Base-by-base conservation (phyloP, 1,140 invertebrate genomes). In the Rhyacophila brunnea region DNA sequence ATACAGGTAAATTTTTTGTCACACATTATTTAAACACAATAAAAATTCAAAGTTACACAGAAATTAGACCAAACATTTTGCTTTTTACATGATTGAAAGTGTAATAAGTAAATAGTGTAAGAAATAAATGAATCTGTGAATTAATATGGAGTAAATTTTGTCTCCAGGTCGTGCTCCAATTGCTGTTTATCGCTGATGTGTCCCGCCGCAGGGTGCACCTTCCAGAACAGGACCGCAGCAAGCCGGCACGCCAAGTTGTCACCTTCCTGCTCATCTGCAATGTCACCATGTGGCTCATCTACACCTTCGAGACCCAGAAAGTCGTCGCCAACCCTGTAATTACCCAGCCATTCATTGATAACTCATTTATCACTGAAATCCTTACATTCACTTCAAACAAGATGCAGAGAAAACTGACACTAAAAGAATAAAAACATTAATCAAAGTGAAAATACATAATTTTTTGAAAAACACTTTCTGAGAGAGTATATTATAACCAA, bases 221-320 rank as follows among this genome's bases (percentile, higher is more conserved):
- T 32, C 90, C 90, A 0, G 91, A 94, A 74, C 93, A 96, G 67
- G 92, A 95, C 69, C 85, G 91, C 59, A 91, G 88, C 68, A 97
- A 97, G 78, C 94, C 95, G 1, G 95, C 95, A 1, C 85, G 95
- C 52, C 94, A 98, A 75, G 87, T 95, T 44, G 93, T 98, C 23
- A 97, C 95, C 34, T 96, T 97, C 80, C 78, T 98, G 40, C 83
- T 97, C 13, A 93, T 98, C 69, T 93, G 91, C 77, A 98, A 98
- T 73, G 85, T 96, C 50, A 93, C 92, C 60, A 92, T 96, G 88
- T 96, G 93, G 90, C 87, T 94, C 56, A 92, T 96, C 69, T 94
- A 95, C 73, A 98, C 95, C 28, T 96, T 98, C 73, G 95, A 98
- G 78, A 91, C 91, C 60, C 91, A 95, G 80, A 95, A 94, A 79